Percentiles rank a stretch among this genome's conserved stretches.
Conservation (phyloP, 2,888 invertebrate genomes). For the Mythimna ferrago region DNA sequence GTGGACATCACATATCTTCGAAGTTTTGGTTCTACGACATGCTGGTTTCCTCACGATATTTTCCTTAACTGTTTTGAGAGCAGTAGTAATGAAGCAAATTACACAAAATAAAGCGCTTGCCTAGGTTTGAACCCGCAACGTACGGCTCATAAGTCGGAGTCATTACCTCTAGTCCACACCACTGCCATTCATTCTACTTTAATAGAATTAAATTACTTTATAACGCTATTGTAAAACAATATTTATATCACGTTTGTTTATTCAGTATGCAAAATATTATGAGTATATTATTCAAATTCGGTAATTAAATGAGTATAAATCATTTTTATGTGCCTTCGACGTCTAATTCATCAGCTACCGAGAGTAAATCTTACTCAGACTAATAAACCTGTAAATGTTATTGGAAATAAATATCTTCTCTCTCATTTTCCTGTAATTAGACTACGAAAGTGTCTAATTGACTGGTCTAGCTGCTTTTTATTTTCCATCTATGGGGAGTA, state of each 20-base stretch:
- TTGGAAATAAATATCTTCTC: slow-evolving; percentile 52
- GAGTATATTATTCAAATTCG: slow-evolving; percentile 14
- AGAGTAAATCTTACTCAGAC: not conserved
- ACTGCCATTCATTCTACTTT: not conserved
- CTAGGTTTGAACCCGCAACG: too few species aligned
- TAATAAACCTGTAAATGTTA: slow-evolving; percentile 66
- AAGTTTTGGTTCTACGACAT: too few species aligned
- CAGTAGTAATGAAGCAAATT: too few species aligned
- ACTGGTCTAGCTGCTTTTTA: slow-evolving; percentile 70
- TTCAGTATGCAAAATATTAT: not conserved
- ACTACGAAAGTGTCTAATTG: slow-evolving; percentile 76
- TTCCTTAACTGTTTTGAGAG: too few species aligned
- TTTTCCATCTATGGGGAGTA: slow-evolving; percentile 67
- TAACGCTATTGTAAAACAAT: not conserved
- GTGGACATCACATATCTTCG: too few species aligned
- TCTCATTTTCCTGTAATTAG: slow-evolving; percentile 64
- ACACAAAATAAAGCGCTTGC: too few species aligned
- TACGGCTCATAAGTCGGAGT: too few species aligned
- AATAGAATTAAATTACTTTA: not conserved
- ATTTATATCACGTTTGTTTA: not conserved
- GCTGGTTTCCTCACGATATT: too few species aligned
- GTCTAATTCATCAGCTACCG: not conserved
- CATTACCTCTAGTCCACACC: too few species aligned
- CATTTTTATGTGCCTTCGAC: slow-evolving; percentile 2
- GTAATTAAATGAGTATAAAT: not conserved